Evolutionary conservation across 2,888 invertebrate genomes (phyloP).

Genomic region (Leucoma salicis): DNA sequence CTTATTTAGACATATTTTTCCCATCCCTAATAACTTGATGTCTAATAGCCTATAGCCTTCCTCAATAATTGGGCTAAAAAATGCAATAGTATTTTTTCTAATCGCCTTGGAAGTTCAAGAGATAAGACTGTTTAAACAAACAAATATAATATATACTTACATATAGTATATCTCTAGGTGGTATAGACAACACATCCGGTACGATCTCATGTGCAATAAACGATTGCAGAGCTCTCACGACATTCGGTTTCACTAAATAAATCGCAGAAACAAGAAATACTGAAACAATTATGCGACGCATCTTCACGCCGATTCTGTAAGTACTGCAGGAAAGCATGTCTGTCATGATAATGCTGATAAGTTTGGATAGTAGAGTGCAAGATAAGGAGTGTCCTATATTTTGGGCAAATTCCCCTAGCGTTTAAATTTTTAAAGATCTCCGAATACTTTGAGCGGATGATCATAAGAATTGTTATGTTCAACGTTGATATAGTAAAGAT

Average conservation of each 20-base stretch:
- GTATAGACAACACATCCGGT: constrained; percentile 20
- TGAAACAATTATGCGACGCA: not conserved
- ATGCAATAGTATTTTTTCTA: too few species aligned
- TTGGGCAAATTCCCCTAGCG: constrained; percentile 1
- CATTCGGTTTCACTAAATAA: not conserved
- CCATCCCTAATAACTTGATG: too few species aligned
- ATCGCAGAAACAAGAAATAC: not conserved
- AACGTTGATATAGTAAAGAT: too few species aligned
- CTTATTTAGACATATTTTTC: too few species aligned
- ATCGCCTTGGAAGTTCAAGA: too few species aligned
- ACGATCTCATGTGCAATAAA: constrained; percentile 22
- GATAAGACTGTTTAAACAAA: not conserved
- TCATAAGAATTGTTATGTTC: too few species aligned
- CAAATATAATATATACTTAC: constrained; percentile 13
- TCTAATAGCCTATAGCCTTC: too few species aligned
- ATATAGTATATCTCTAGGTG: constrained; percentile 14
- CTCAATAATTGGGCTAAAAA: too few species aligned
- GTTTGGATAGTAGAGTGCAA: not conserved
- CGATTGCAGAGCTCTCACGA: constrained; percentile 1
- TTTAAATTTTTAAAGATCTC: too few species aligned
- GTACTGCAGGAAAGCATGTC: not conserved
- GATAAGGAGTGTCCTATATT: constrained; percentile 6
- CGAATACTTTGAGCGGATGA: too few species aligned
- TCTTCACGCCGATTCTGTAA: not conserved
- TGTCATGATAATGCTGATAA: not conserved